Evolutionary conservation across 2,888 invertebrate species (phyloP).

Genomic region (Dendrolimus pini): DNA sequence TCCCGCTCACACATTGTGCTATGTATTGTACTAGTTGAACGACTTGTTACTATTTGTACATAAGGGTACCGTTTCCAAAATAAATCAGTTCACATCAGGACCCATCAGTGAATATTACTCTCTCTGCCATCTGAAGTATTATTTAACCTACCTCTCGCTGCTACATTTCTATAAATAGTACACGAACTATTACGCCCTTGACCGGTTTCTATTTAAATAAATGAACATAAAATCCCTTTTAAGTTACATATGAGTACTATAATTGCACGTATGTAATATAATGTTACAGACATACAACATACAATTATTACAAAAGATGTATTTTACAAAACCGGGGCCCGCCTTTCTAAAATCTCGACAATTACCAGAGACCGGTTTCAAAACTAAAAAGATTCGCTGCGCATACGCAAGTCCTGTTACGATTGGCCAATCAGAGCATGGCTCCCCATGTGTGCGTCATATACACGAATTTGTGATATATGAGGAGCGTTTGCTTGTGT

Average conservation of each 20-base stretch:
- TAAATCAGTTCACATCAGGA: no score
- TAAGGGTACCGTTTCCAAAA: no score
- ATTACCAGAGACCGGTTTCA: slow-evolving; percentile 62
- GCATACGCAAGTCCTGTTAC: slow-evolving; percentile 31
- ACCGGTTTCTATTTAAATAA: background rate
- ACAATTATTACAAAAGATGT: slow-evolving; percentile 40
- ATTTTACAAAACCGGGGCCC: slow-evolving; percentile 28
- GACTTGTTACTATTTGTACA: no score
- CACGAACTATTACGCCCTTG: background rate
- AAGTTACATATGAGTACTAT: background rate
- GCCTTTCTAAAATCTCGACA: slow-evolving; percentile 74
- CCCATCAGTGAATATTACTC: no score
- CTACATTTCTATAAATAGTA: no score
- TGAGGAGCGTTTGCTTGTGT: slow-evolving; percentile 20
- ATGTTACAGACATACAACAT: background rate
- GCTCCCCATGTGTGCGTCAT: slow-evolving; percentile 26
- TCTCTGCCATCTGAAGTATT: no score
- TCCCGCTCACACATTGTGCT: no score
- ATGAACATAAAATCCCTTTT: background rate
- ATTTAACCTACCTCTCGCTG: no score
- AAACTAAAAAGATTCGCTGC: slow-evolving; percentile 40
- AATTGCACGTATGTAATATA: background rate
- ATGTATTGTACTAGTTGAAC: no score
- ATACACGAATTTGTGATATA: slow-evolving; percentile 20
- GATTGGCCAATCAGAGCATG: slow-evolving; percentile 30